These are phyloP conservation scores for Lepetodrilus schrolli DNA, from an alignment of 2,888 invertebrate species.

Conservation along the genomic window DNA sequence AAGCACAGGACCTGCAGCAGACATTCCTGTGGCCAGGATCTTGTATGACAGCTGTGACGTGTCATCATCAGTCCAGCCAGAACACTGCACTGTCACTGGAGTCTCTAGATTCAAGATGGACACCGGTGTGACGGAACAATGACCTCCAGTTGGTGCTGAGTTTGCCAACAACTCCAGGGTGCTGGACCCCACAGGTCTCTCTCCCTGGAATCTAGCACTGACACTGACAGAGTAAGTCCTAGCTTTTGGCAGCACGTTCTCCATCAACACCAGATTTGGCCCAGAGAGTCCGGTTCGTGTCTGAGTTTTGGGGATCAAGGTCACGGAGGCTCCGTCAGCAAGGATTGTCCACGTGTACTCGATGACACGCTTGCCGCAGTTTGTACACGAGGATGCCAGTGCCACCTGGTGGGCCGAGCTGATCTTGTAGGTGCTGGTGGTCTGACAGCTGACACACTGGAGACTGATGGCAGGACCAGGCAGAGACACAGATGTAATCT, in stretches of 20 bases:
- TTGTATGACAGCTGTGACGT: conserved; percentile 33
- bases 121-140: conserved; percentile 40
- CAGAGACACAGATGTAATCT: conserved; percentile 35
- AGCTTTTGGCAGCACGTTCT: conserved; percentile 39
- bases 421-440: conserved; percentile 42
- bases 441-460: conserved; percentile 53
- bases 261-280: conserved; percentile 49
- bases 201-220: conserved; percentile 28
- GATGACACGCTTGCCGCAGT: conserved; percentile 42
- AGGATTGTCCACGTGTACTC: conserved; percentile 52
- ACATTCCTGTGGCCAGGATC: conserved; percentile 24
- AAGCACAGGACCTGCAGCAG: conserved; percentile 27
- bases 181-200: conserved; percentile 41
- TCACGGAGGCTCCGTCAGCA: conserved; percentile 6
- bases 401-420: conserved; percentile 46
- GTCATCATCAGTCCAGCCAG: conserved; percentile 50
- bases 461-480: conserved; percentile 47
- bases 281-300: conserved; percentile 37
- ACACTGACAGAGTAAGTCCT: conserved; percentile 49
- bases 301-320: not conserved
- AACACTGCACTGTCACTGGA: conserved; percentile 46
- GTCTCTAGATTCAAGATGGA: conserved; percentile 42
- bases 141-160: conserved; percentile 44
- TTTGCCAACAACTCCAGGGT: conserved; percentile 40
- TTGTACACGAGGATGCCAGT: conserved; percentile 49